Percentiles rank a stretch among this genome's conserved stretches.
phyloP scores from a whole-genome alignment of 2,888 invertebrate species.

The Prionchulus punctatus region DNA sequence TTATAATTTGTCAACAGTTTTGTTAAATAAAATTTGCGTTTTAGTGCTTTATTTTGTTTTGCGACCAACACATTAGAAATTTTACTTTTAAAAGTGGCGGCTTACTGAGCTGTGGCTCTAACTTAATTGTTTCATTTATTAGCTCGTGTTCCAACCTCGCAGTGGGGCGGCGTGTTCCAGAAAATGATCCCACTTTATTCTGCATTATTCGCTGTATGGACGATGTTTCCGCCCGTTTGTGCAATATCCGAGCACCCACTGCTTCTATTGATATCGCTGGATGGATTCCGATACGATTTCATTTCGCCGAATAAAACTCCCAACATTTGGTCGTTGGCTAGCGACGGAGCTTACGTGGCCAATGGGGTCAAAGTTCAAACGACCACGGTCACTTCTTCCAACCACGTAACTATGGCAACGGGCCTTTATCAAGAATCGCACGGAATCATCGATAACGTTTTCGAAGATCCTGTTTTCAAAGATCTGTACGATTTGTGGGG shows the following conservation, averaged over 20 bases:
- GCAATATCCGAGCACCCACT: constrained; percentile 36
- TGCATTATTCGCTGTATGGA: no score
- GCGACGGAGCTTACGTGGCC: constrained; percentile 44
- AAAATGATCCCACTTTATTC: no score
- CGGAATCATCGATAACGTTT: constrained; percentile 49
- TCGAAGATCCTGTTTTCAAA: constrained; percentile 41
- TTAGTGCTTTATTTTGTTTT: no score
- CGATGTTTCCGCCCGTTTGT: no score
- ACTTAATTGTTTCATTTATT: no score
- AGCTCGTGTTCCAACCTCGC: no score
- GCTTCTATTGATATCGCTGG: constrained; percentile 49
- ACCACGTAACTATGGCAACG: constrained; percentile 55
- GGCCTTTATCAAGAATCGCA: constrained; percentile 52
- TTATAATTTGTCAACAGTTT: no score
- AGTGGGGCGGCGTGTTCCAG: no score
- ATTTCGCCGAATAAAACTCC: constrained; percentile 45
- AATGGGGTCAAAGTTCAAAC: constrained; percentile 46
- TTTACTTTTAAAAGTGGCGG: no score
- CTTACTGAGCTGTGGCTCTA: no score
- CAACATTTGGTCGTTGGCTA: constrained; percentile 43
- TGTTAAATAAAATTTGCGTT: no score
- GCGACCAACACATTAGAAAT: no score
- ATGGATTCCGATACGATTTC: constrained; percentile 54
- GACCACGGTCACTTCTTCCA: constrained; percentile 53
- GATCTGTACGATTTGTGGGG: constrained; percentile 27